phyloP scores from a whole-genome alignment of 2,113 vertebrate genomes.

The Forbesichthys agassizii region DNA sequence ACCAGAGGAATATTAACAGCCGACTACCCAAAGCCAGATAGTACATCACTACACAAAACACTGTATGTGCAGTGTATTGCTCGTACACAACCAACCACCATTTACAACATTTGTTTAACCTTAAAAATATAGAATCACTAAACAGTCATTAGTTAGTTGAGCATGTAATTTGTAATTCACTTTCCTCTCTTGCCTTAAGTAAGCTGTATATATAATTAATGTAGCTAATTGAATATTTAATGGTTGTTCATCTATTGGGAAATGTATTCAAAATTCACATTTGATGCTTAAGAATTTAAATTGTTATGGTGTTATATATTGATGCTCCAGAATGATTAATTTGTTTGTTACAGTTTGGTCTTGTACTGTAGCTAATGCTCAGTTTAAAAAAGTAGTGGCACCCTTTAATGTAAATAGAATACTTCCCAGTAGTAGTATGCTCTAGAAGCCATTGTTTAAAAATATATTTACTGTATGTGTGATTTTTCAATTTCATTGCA shows the following conservation, averaged over 20 bases:
- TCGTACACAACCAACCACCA: conserved; percentile 5
- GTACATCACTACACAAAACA: conserved; percentile 13
- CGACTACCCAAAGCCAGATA: conserved; percentile 77
- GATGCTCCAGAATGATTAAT: too few relatives aligned
- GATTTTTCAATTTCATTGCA: conserved; percentile 6
- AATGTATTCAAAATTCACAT: too few relatives aligned
- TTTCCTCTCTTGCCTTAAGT: background rate
- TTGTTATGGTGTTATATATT: conserved; percentile 7
- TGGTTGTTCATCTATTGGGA: conserved; percentile 1
- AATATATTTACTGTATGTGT: background rate
- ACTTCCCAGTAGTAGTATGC: background rate
- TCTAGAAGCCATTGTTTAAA: conserved; percentile 13
- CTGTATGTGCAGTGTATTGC: background rate
- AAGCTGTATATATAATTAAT: too few relatives aligned
- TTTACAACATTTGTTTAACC: background rate
- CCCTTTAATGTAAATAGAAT: conserved; percentile 47
- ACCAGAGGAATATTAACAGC: conserved; percentile 71
- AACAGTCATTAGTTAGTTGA: conserved; percentile 14
- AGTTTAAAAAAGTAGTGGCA: conserved; percentile 9
- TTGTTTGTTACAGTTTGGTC: too few relatives aligned
- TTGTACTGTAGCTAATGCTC: background rate
- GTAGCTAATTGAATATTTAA: background rate
- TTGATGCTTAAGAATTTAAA: background rate
- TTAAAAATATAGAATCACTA: background rate
- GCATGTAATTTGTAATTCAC: conserved; percentile 1